Evolutionary conservation across 1,140 invertebrate species (phyloP), one percentile per base, ranked within the genome.

Genomic region (Copidosoma floridanum): DNA sequence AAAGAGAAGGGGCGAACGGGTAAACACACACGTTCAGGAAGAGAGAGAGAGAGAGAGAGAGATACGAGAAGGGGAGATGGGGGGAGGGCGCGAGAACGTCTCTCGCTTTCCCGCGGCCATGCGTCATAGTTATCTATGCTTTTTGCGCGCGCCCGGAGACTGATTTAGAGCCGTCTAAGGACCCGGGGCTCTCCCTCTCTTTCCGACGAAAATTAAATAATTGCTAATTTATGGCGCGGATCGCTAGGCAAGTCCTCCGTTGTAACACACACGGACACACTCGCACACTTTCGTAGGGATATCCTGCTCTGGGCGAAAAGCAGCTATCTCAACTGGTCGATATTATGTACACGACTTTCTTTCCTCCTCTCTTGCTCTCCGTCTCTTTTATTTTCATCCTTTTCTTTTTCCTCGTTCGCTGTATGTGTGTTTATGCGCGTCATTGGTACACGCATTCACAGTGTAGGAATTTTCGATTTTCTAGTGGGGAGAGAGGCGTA

Each of bases 121-220:
- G 75, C 74, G 76, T 80, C 78, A 80, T 80, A 80, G 78, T 80
- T 80, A 80, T 80, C 77, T 80, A 78, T 79, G 77, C 77, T 80
- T 80, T 80, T 80, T 80, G 77, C 75, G 66, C 70, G n/a, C n/a
- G n/a, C n/a, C n/a, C n/a, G 75, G 74, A 80, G 75, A 80, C 78
- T 80, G 78, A 81, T 81, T 81, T 81, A 79, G 77, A 79, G 78
- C 77, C 74, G 77, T 79, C 77, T 79, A 79, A 81, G 78, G 78
- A 79, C 77, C 71, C 70, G 65, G 75, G 76, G 75, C 76, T n/a
- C n/a, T n/a, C n/a, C n/a, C n/a, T n/a, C n/a, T n/a, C n/a, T n/a
- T n/a, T n/a, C 75, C 77, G 74, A 78, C 77, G 77, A 79, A 80
- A 79, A 81, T 79, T 81, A 81, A 81, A 79, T 79, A 79, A 79